Percentiles rank a stretch among this genome's conserved stretches.
phyloP scores from a whole-genome alignment of 2,888 invertebrate species.

The Polydrusus cervinus region DNA sequence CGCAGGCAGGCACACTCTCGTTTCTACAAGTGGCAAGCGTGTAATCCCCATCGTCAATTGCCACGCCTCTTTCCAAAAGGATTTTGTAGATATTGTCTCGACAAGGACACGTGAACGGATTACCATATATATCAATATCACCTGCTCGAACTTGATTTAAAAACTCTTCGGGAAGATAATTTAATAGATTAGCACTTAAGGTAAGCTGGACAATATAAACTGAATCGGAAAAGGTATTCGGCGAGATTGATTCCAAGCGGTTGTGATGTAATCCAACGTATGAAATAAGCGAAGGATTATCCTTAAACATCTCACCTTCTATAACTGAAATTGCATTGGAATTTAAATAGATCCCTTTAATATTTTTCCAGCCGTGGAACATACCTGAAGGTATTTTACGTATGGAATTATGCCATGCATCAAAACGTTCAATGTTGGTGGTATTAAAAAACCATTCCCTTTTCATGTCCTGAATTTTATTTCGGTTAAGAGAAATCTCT shows the following conservation, averaged over 20 bases:
- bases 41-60: neutral
- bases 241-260: neutral
- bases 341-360: constrained; percentile 2
- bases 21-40: neutral
- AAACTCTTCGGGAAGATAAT: neutral
- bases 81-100: neutral
- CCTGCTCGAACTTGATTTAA: neutral
- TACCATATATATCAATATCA: neutral
- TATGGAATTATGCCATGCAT: neutral
- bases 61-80: neutral
- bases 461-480: neutral
- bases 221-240: neutral
- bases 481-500: neutral
- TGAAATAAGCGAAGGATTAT: neutral
- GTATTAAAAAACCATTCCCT: constrained; percentile 14
- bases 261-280: neutral
- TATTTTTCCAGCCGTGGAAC: constrained; percentile 15
- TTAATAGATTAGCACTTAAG: constrained; percentile 1
- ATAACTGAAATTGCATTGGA: constrained; percentile 11
- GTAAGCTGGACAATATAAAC: neutral
- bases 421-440: neutral
- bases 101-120: neutral
- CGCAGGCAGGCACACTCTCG: neutral
- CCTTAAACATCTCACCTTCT: constrained; percentile 3
- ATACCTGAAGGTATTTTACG: neutral